Evolutionary conservation across 2,888 invertebrate species (phyloP), one percentile per base, ranked within the genome.

Genomic region (Dexiosoma caninum): DNA sequence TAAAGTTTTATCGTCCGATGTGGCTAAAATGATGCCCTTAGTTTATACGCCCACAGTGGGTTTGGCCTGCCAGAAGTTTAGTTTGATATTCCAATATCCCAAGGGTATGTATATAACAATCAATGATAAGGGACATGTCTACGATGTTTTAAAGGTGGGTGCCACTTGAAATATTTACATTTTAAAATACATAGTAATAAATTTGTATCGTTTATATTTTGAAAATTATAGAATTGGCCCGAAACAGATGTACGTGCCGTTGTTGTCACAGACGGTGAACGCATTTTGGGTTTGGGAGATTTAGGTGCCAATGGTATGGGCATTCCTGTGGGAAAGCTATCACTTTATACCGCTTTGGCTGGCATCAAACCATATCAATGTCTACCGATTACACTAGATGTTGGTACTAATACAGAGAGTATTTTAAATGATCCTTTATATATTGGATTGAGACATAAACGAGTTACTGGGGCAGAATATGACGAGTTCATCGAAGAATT

Each of bases 21-120:
- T 98, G 23, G 93, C 95, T 55, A 94, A 96, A 82, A 94, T 97
- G 92, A 97, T 99, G 97, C 99, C 99, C 0, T 93, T 99, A 79
- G 98, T 99, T n/a, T 99, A 99, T 91, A 99, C 99, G 0, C 99
- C 99, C 0, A 97, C 98, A 0, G 99, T 99, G 10, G 99, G 99
- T 4, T 92, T 96, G 85, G 99, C 98, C 30, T 99, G 99, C 91
- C 98, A 99, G 91, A 96, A 98, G 90, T 99, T 95, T 90, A 98
- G 99, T 19, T 92, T 97, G 83, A 94, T 98, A 83, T 98, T 94
- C 91, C 94, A 95, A 84, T 92, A 97, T 83, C 98, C 98, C 1
- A 94, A 97, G 84, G 99, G 99, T 5, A 92, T 99, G 66, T 99
- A 97, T 91, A 96, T 99, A 87, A 96, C 98, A 51, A 98, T 99